Evolutionary conservation across 2,113 vertebrate genomes (phyloP), one percentile per base, ranked within the genome.

Genomic region (Nematolebias whitei): DNA sequence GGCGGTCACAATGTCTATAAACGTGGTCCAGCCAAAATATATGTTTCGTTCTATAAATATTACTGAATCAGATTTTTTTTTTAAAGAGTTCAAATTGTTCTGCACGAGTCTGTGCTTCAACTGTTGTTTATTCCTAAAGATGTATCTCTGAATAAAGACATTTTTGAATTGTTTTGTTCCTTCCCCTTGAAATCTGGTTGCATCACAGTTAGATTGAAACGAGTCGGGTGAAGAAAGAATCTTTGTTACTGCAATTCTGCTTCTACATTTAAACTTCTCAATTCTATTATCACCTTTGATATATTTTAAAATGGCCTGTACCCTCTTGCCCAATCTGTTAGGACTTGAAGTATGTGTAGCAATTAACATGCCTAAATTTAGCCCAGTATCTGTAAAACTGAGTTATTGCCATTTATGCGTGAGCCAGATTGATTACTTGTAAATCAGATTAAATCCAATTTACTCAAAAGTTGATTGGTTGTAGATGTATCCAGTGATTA

Each of bases 201-300:
- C 54, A 57, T 38, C 29, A 69, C 11, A n/a, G 11, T n/a, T 60
- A 12, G 1, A 2, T 59, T 19, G 8, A 50, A 53, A 26, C 18
- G 12, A 49, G 0, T 5, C 1, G n/a, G 56, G 16, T 62, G 35
- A 18, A 22, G 52, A 68, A 67, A 69, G 3, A 2, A 12, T 43
- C 38, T 4, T n/a, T 58, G 61, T 56, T n/a, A 15, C 14, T 19
- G 23, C 44, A 68, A 58, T 19, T 50, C 38, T 58, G 32, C 44
- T 49, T 50, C 40, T 11, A 26, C 22, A 14, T 32, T 16, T 41
- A 2, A 1, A 2, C 40, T 35, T 55, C 40, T 56, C 12, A 23
- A 4, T 5, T 26, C 6, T 13, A 13, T 50, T 6, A 35, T 7
- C 5, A 35, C 32, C 9, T 35, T 10, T 8, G 10, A 10, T 10